These are phyloP conservation scores for Whitmania pigra DNA, from an alignment of 1,140 invertebrate genomes.

Conservation along the genomic window DNA sequence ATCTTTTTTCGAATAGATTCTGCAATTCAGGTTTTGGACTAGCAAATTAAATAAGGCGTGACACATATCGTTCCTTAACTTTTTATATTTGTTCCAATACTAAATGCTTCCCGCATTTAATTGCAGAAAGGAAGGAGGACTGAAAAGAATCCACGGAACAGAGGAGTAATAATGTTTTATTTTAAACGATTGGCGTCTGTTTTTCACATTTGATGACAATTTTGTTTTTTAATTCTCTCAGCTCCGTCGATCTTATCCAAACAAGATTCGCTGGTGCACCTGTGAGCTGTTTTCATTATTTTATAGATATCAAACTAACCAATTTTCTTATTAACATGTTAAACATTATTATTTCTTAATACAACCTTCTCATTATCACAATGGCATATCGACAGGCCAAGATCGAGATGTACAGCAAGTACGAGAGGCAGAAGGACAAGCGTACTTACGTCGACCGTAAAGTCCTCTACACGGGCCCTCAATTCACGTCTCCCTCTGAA, in stretches of 20 bases:
- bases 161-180: conserved; percentile 19
- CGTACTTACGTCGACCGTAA: conserved; percentile 92
- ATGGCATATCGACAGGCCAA: conserved; percentile 61
- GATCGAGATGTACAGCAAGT: conserved; percentile 96
- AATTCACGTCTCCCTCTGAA: conserved; percentile 12
- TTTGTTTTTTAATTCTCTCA: conserved; percentile 24
- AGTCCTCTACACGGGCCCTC: conserved; percentile 72
- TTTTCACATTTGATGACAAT: neutral
- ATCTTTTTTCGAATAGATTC: neutral
- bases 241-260: conserved; percentile 34
- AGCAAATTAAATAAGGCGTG: too few species aligned
- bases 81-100: too few species aligned
- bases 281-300: conserved; percentile 31
- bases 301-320: neutral
- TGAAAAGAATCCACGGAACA: conserved; percentile 19
- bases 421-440: conserved; percentile 93
- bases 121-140: conserved; percentile 17
- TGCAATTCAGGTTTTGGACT: neutral
- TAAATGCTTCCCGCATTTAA: neutral
- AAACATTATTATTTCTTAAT: neutral
- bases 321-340: neutral
- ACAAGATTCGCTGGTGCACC: conserved; percentile 37
- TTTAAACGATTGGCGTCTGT: neutral
- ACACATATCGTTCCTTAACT: too few species aligned
- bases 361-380: neutral